Evolutionary conservation across 2,797 vertebrate species (phyloP), one percentile per base, ranked within the genome.

Genomic region (Galago senegalensis): DNA sequence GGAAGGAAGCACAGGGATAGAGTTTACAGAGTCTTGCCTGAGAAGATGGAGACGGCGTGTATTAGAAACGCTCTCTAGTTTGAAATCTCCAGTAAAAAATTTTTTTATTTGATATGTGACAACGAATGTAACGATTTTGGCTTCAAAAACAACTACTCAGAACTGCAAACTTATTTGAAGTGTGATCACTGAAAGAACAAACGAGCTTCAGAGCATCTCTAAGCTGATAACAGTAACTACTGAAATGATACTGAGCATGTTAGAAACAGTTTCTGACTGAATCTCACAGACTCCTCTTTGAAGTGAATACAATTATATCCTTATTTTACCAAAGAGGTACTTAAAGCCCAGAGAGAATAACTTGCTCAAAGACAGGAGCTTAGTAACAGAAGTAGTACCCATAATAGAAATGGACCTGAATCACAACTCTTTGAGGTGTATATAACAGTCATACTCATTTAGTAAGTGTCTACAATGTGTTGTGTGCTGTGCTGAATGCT

Each of bases 221-320:
- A 49, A 83, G 40, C 13, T 72, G 87, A 94, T 34, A 72, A 72
- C 72, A 89, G 31, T 23, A 67, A 67, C 21, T 53, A 37, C 40
- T 12, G 16, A 94, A 46, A 84, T 63, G 56, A 12, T 23, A 82
- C 46, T 67, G 21, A 92, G 56, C 0, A 2, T 21, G 25, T 75
- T 69, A 37, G 3, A 10, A 43, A 29, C 17, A 63, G 23, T 67
- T 91, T 70, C 61, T 29, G 60, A 20, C 0, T 58, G 69, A 69
- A 80, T 70, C n/a, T 94, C 46, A 87, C n/a, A 89, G 56, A 81
- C 11, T 67, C 46, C 37, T 40, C 49, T 87, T 90, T 76, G 65
- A 46, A 53, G 34, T 76, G 29, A 53, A 81, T 56, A 40, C 12
- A 16, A 46, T 93, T 25, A 63, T 77, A n/a, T 14, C 23, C 29